Base-by-base conservation (phyloP, 2,888 invertebrate genomes). In the Phengaris arion region DNA sequence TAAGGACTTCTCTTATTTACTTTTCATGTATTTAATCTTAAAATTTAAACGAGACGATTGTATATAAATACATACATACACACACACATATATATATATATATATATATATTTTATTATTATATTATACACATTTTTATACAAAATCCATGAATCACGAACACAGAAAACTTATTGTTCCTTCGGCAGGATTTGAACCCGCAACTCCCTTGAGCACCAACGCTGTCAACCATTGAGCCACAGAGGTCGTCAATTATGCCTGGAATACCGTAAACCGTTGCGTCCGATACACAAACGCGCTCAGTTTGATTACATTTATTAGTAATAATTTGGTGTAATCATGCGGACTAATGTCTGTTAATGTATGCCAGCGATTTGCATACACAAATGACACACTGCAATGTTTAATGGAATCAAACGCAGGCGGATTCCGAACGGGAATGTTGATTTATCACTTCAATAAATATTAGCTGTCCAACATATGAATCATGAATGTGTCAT, bases 311-410 rank as follows among this genome's bases (percentile, higher is more conserved):
- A 68, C 12, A 51, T 68, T 68, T 68, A 51, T 64, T 51, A 59
- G 64, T 48, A 52, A 22, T 48, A 52, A 22, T 74, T 59, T 10
- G 35, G 68, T 35, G 74, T 64, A 72, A 52, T 72, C 51, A 51
- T 72, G 72, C 72, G 51, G 68, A 76, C 74, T 76, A 74, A 74
- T 77, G 75, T 52, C 57, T 68, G 70, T 68, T 69, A 73, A 76
- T 72, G 48, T 70, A 76, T 64, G 68, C 70, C 54, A 35, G 57
- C 52, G 68, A 76, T 77, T 75, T 74, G 77, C 75, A 76, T 77
- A 54, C 46, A 57, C 69, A 59, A 74, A 73, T 74, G 74, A 59
- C 76, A 51, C 72, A 10, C 12, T 48, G 64, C 72, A n/a, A 15
- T 57, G 64, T 8, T 15, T 68, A 45, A 74, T 51, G 64, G 64